Evolutionary conservation across 2,797 vertebrate genomes (phyloP).

Genomic region (Acanthis flammea): DNA sequence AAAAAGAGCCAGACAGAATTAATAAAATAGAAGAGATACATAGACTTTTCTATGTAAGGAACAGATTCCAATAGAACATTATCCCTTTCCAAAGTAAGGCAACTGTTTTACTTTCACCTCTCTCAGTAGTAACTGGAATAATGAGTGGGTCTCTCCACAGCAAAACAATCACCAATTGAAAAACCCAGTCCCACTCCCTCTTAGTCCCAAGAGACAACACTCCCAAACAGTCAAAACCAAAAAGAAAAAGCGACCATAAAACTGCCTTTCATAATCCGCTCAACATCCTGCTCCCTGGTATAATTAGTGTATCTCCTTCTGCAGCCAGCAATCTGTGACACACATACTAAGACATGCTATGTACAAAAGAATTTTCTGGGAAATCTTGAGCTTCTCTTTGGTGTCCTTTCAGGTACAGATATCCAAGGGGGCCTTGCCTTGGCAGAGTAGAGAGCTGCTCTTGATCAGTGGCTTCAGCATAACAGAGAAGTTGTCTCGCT

Average conservation of each 20-base stretch:
- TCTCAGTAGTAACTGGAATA: not conserved
- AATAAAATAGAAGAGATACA: fast-evolving
- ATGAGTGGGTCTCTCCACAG: not conserved
- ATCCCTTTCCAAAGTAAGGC: not conserved
- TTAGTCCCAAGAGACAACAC: not conserved
- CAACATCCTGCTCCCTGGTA: not conserved
- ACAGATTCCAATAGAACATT: not conserved
- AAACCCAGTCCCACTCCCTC: not conserved
- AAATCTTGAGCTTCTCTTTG: not conserved
- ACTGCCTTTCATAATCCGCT: not conserved
- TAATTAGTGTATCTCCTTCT: not conserved
- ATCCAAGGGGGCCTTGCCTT: not conserved
- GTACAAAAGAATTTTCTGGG: not conserved
- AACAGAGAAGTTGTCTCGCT: not conserved
- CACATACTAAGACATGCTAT: not conserved
- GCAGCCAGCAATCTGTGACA: not conserved
- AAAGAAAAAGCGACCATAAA: not conserved
- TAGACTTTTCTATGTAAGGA: not conserved
- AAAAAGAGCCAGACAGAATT: not conserved
- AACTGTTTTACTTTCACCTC: not conserved
- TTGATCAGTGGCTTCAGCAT: not conserved
- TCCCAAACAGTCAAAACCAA: not conserved
- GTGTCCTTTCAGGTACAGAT: not conserved
- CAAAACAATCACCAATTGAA: not conserved
- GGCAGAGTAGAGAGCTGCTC: not conserved